A percentile compares a stretch with the other conserved stretches of the same genome.
Evolutionary conservation across 2,888 invertebrate species (phyloP).

Genomic region (Oscheius sp.): DNA sequence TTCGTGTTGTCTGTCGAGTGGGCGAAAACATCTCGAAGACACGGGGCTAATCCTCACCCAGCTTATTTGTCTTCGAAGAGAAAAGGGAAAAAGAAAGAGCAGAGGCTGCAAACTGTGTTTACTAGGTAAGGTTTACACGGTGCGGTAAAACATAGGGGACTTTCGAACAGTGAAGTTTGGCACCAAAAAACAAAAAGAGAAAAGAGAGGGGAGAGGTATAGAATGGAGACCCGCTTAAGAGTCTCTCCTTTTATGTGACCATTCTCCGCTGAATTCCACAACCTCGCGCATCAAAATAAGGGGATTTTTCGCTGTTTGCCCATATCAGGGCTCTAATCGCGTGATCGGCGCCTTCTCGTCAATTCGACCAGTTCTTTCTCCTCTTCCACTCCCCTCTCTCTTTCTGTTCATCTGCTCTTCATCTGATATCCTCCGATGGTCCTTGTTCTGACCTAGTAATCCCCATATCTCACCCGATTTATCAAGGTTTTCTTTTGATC

Average conservation of each 20-base stretch:
- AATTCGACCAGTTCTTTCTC: conserved; percentile 19
- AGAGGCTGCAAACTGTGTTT: not conserved
- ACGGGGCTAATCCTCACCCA: conserved; percentile 11
- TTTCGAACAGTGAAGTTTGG: too few species aligned
- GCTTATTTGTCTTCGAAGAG: not conserved
- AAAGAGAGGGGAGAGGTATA: too few species aligned
- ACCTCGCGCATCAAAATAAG: not conserved
- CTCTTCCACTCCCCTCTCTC: not conserved
- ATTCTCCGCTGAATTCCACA: not conserved
- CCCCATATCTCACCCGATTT: not conserved
- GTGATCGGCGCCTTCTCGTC: conserved; percentile 21
- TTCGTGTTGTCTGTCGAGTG: conserved; percentile 25
- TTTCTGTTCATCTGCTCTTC: not conserved
- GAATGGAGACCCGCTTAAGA: too few species aligned
- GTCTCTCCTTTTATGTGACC: too few species aligned
- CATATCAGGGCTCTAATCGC: conserved; percentile 30
- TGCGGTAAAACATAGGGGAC: too few species aligned
- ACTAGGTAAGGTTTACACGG: too few species aligned
- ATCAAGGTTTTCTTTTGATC: not conserved
- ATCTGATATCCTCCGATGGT: not conserved
- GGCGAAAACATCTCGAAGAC: conserved; percentile 12
- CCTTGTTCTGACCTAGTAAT: conserved; percentile 10
- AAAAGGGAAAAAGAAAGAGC: not conserved
- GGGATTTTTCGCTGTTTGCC: conserved; percentile 28
- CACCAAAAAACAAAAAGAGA: too few species aligned